phyloP scores from a whole-genome alignment of 2,113 vertebrate genomes.

The Pangasianodon gigas region DNA sequence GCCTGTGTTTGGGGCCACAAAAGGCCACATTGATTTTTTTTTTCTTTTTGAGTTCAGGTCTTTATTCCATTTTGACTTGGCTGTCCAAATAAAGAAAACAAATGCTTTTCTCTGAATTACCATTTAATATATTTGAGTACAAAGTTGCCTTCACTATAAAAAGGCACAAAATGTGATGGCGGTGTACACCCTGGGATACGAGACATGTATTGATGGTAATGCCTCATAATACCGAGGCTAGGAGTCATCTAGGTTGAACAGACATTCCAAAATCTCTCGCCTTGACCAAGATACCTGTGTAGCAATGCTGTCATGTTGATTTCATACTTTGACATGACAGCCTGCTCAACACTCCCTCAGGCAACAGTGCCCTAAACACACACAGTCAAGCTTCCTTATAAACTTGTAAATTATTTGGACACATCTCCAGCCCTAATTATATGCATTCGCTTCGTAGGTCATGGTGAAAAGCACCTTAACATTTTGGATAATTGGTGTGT shows the following conservation, averaged over 20 bases:
- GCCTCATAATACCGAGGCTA: conserved; percentile 28
- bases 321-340: conserved; percentile 38
- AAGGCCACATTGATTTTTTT: conserved; percentile 20
- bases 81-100: conserved; percentile 9
- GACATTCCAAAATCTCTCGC: background rate
- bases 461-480: conserved; percentile 6
- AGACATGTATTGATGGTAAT: conserved; percentile 47
- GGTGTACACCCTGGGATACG: background rate
- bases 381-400: conserved; percentile 32
- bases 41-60: background rate
- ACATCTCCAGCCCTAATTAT: conserved; percentile 1
- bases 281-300: conserved; percentile 34
- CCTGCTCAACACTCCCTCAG: conserved; percentile 32
- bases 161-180: background rate
- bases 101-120: background rate
- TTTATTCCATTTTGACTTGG: conserved; percentile 28
- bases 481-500: conserved; percentile 2
- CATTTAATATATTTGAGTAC: conserved; percentile 2
- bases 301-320: conserved; percentile 49
- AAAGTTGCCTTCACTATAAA: conserved; percentile 4
- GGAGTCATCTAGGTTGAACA: conserved; percentile 22
- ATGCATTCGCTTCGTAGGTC: conserved; percentile 6
- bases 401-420: conserved; percentile 3
- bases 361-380: conserved; percentile 24
- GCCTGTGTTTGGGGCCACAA: conserved; percentile 1